Conservation (phyloP, 2,888 invertebrate genomes). For the Parelbella ahira region DNA sequence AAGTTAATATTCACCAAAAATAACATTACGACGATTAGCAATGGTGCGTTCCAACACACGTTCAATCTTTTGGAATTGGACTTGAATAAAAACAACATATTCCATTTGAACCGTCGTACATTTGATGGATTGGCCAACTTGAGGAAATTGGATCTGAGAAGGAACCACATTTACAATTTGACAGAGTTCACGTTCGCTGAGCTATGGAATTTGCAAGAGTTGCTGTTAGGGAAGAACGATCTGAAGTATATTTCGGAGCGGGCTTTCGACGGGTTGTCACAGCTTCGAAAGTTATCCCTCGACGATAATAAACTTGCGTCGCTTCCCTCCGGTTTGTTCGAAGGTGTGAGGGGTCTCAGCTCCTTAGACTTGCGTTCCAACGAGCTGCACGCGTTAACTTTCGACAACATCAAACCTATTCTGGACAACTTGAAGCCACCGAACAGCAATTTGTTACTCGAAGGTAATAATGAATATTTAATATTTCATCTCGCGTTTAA, state of each 20-base stretch:
- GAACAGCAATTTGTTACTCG: conserved; percentile 87
- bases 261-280: conserved; percentile 88
- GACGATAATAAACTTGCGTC: conserved; percentile 88
- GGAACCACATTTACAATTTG: conserved; percentile 87
- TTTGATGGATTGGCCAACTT: conserved; percentile 89
- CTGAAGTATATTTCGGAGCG: conserved; percentile 87
- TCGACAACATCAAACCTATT: conserved; percentile 88
- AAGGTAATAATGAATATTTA: conserved; percentile 82
- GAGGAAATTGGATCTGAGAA: conserved; percentile 86
- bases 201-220: conserved; percentile 85
- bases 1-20: conserved; percentile 92
- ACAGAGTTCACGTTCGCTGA: conserved; percentile 90
- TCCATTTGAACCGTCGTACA: conserved; percentile 86
- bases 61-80: conserved; percentile 89
- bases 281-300: conserved; percentile 85
- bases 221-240: conserved; percentile 85
- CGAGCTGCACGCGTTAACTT: conserved; percentile 87
- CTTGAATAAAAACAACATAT: conserved; percentile 88
- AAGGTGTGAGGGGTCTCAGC: conserved; percentile 85
- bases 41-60: conserved; percentile 89
- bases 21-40: conserved; percentile 90
- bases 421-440: conserved; percentile 87
- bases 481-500: conserved; percentile 48
- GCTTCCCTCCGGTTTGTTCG: conserved; percentile 86
- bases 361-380: conserved; percentile 89